Evolutionary conservation across 2,888 invertebrate species (phyloP).

Genomic region (Agriotes lineatus): DNA sequence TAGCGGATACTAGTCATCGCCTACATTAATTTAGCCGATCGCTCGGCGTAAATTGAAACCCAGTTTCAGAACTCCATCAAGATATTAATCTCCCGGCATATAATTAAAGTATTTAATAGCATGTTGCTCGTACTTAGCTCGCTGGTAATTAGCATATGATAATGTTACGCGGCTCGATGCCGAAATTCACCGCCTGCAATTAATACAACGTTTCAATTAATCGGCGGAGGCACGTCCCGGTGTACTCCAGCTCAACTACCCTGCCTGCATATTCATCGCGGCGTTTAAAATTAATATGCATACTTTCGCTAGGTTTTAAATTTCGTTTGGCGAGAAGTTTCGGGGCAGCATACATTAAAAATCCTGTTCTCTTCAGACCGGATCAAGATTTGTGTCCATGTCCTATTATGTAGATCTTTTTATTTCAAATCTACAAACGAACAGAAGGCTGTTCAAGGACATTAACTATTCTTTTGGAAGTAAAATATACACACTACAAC

Average conservation of each 20-base stretch:
- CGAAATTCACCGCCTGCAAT: slow-evolving; percentile 46
- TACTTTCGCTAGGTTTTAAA: background rate
- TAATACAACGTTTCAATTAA: slow-evolving; percentile 45
- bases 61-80: slow-evolving; percentile 55
- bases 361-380: no score
- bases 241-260: slow-evolving; percentile 22
- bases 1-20: slow-evolving; percentile 54
- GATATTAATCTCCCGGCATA: slow-evolving; percentile 57
- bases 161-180: slow-evolving; percentile 53
- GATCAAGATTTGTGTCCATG: no score
- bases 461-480: no score
- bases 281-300: slow-evolving; percentile 33
- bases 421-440: no score
- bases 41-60: slow-evolving; percentile 54
- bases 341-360: slow-evolving; percentile 1
- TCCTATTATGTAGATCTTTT: no score
- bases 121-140: slow-evolving; percentile 56
- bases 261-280: slow-evolving; percentile 32
- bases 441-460: no score
- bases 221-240: slow-evolving; percentile 31
- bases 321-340: background rate
- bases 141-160: slow-evolving; percentile 56
- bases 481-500: no score
- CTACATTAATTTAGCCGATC: slow-evolving; percentile 52
- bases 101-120: slow-evolving; percentile 59